Base-by-base conservation (phyloP, 2,113 vertebrate genomes). In the Aix galericulata region DNA sequence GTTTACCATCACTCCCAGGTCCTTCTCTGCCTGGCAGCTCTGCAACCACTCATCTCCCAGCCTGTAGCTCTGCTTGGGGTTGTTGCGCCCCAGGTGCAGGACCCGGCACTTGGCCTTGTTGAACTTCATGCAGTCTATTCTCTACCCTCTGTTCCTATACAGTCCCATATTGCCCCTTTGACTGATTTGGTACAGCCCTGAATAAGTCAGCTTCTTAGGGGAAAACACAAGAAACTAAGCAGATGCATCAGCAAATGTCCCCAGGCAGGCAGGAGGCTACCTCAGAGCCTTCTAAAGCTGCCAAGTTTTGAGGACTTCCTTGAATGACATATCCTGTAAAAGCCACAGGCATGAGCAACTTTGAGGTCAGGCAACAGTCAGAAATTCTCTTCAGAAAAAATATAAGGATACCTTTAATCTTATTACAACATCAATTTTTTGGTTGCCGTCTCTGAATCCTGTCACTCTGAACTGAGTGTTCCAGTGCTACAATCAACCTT, bases 281-380 rank as follows among this genome's bases (percentile, higher is more conserved):
- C 4, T 76, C 1, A 0, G 85, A 62, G 23, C 25, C 48, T 82
- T 75, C 86, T 72, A 27, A 27, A 67, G n/a, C 13, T 83, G 8
- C 18, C 22, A 31, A 31, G 6, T 23, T 74, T 66, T 56, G 58
- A 79, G 27, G 46, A 18, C 12, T 71, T 91, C 26, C 23, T 73
- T 0, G 0, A 66, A 27, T 50, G 26, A 58, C 29, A 20, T 2
- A 7, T 40, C 26, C 27, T 13, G 9, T 44, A 58, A 67, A 83
- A 90, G 3, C 10, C 73, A 84, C 78, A 82, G 34, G 23, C 14
- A 16, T 9, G 3, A 90, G 5, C 4, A 68, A 23, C 23, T 82
- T 76, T 38, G 22, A 13, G 15, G 25, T 46, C n/a, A 66, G 22
- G 14, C 10, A 56, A 26, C 0, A 0, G 2, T 17, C 38, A 93